Percentiles rank a stretch among this genome's conserved stretches.
phyloP scores from a whole-genome alignment of 2,797 vertebrate species.

The Avahi laniger region DNA sequence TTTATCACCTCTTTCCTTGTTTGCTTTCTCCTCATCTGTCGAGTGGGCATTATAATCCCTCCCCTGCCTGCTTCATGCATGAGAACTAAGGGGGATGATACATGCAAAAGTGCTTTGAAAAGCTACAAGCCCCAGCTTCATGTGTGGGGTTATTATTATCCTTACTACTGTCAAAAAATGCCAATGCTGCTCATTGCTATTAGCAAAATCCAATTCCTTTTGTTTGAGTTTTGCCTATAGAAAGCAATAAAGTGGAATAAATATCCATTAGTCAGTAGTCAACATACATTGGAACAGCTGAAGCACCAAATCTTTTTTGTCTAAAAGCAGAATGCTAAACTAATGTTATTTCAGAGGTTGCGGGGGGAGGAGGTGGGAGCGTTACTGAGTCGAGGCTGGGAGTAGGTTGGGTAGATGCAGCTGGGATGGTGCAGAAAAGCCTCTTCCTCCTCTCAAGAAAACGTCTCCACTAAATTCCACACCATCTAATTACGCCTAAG shows the following conservation, averaged over 20 bases:
- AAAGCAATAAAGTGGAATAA: conserved; percentile 71
- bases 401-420: background rate
- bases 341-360: conserved; percentile 45
- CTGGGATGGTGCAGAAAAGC: background rate
- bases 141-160: background rate
- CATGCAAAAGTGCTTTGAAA: background rate
- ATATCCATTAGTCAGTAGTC: conserved; percentile 59
- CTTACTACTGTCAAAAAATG: conserved; percentile 55
- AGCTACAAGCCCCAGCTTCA: background rate
- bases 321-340: conserved; percentile 70
- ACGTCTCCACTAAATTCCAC: conserved; percentile 62
- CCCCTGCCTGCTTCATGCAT: background rate
- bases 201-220: conserved; percentile 76
- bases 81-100: background rate
- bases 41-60: background rate
- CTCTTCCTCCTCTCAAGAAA: conserved; percentile 40
- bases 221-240: conserved; percentile 72
- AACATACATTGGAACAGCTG: conserved; percentile 58
- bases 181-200: conserved; percentile 56
- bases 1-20: background rate
- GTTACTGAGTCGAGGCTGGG: background rate
- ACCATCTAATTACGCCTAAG: conserved; percentile 72
- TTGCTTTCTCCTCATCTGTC: background rate
- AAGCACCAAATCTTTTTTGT: conserved; percentile 66
- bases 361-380: accelerated